Evolutionary conservation across 2,888 invertebrate genomes (phyloP).

Genomic region (Bombylius discolor): DNA sequence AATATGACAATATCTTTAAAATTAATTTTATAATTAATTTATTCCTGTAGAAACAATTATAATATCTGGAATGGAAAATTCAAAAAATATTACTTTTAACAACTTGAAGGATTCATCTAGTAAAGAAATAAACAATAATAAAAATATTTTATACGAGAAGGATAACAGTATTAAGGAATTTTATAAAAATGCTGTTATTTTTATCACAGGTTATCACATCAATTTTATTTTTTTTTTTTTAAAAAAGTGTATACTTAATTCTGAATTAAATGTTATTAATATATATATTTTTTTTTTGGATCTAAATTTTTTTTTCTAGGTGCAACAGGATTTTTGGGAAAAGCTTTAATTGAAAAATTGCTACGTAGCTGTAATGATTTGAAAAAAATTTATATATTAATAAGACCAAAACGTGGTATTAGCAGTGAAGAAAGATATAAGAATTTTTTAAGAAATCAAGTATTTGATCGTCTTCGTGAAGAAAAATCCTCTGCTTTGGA

Average conservation of each 20-base stretch:
- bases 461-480: constrained; percentile 55
- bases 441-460: constrained; percentile 61
- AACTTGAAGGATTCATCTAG: no score
- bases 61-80: no score
- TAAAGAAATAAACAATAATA: background rate
- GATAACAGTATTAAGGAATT: constrained; percentile 15
- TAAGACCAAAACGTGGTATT: constrained; percentile 60
- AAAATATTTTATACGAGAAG: background rate
- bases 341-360: constrained; percentile 84
- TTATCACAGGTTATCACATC: constrained; percentile 24
- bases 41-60: no score
- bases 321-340: constrained; percentile 84
- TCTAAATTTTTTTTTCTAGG: constrained; percentile 31
- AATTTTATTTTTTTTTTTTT: no score
- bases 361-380: constrained; percentile 72
- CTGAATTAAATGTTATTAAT: background rate
- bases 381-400: constrained; percentile 63
- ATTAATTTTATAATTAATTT: no score
- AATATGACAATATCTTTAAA: no score
- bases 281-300: constrained; percentile 15
- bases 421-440: constrained; percentile 55
- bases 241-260: no score
- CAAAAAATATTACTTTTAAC: no score
- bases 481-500: constrained; percentile 50
- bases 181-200: constrained; percentile 26